phyloP scores from a whole-genome alignment of 2,888 invertebrate genomes.

The Hipparchia sbordonii region DNA sequence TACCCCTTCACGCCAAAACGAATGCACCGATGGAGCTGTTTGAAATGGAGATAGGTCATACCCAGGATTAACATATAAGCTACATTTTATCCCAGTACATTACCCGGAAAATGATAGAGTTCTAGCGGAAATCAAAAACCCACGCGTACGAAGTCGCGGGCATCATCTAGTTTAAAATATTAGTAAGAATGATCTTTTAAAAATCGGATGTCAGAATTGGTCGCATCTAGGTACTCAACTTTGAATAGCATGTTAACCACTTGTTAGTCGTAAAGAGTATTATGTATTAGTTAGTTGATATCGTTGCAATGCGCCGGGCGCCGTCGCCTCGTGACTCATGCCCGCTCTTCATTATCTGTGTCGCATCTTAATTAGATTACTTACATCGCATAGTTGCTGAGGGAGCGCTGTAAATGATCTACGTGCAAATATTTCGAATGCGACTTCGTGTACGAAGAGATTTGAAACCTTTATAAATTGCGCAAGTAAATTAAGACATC shows the following conservation, averaged over 20 bases:
- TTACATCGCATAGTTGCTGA: conserved; percentile 6
- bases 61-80: too few relatives aligned
- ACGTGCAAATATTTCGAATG: conserved; percentile 5
- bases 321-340: conserved; percentile 29
- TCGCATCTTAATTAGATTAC: conserved; percentile 26
- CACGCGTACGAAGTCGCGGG: too few relatives aligned
- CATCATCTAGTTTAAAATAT: too few relatives aligned
- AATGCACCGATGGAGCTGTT: too few relatives aligned
- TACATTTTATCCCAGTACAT: too few relatives aligned
- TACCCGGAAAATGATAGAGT: too few relatives aligned
- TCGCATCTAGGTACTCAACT: too few relatives aligned
- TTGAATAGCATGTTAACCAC: conserved; percentile 47
- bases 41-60: too few relatives aligned
- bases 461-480: neutral
- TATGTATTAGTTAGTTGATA: neutral
- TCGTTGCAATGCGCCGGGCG: conserved; percentile 47
- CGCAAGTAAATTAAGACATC: neutral
- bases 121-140: too few relatives aligned
- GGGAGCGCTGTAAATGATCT: neutral
- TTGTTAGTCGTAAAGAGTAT: conserved; percentile 40
- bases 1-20: too few relatives aligned
- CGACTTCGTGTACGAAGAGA: neutral
- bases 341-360: conserved; percentile 11
- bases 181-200: too few relatives aligned
- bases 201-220: too few relatives aligned